These are phyloP conservation scores for Strigamia transsilvanica DNA, from an alignment of 2,888 invertebrate species.

Conservation along the genomic window DNA sequence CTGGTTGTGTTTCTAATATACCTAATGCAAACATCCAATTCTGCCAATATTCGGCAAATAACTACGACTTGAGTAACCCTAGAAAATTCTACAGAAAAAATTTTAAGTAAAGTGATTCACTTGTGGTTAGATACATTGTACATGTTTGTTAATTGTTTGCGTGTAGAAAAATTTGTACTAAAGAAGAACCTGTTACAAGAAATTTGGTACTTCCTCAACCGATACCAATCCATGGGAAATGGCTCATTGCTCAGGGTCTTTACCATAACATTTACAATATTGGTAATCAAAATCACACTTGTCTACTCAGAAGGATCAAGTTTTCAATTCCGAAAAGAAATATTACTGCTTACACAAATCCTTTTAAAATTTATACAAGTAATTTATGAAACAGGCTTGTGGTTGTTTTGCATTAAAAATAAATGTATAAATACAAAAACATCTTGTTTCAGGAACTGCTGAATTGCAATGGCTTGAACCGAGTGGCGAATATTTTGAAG, in stretches of 20 bases:
- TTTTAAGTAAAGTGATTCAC: neutral
- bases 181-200: neutral
- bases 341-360: neutral
- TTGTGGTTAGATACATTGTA: neutral
- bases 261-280: neutral
- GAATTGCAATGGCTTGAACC: neutral
- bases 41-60: constrained; percentile 4
- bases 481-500: neutral
- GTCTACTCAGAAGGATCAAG: neutral
- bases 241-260: neutral
- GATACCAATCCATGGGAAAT: neutral
- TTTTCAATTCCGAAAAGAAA: neutral
- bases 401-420: too few species aligned
- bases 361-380: neutral
- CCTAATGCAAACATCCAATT: neutral
- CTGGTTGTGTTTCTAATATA: neutral
- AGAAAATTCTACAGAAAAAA: constrained; percentile 2
- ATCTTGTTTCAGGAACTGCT: neutral
- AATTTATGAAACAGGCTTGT: neutral
- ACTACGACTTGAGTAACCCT: neutral
- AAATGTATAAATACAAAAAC: too few species aligned
- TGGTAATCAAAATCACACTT: neutral
- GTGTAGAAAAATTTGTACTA: neutral
- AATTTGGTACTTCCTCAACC: neutral
- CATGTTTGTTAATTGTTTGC: neutral